Conservation (phyloP, 2,797 vertebrate genomes). For the Falco cherrug region DNA sequence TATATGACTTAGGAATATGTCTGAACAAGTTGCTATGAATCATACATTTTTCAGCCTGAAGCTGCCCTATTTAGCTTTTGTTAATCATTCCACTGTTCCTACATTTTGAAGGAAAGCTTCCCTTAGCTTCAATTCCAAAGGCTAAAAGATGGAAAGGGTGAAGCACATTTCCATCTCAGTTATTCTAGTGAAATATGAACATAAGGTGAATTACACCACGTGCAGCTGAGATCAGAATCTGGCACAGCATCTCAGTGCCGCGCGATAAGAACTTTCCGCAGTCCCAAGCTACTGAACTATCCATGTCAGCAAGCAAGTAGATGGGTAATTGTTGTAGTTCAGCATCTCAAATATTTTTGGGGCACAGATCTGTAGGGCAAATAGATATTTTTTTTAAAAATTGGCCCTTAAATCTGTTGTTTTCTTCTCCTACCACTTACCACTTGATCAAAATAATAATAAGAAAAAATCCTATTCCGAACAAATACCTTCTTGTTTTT, state of each 20-base stretch:
- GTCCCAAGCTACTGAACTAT: not conserved
- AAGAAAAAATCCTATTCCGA: not conserved
- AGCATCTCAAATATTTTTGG: not conserved
- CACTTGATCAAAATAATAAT: not conserved
- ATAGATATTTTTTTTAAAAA: not conserved
- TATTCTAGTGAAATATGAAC: not conserved
- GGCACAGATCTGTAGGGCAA: not conserved
- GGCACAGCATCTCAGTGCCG: not conserved
- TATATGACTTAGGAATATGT: constrained; percentile 33
- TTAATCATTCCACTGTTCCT: constrained; percentile 23
- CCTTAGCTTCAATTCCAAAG: not conserved
- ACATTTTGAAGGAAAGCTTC: not conserved
- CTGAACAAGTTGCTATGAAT: constrained; percentile 56
- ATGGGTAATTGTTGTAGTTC: not conserved
- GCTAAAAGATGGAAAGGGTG: not conserved
- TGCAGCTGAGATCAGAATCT: constrained; percentile 36
- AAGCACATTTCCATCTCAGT: not conserved
- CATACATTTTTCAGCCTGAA: constrained; percentile 36
- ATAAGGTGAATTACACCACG: not conserved
- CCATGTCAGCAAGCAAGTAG: not conserved
- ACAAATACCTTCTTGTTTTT: not conserved
- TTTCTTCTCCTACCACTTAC: not conserved
- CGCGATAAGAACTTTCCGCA: not conserved
- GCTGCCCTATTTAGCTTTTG: constrained; percentile 41
- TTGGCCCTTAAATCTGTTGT: not conserved